Evolutionary conservation across 2,888 invertebrate species (phyloP), one percentile per base, ranked within the genome.

Genomic region (Brenthis daphne): DNA sequence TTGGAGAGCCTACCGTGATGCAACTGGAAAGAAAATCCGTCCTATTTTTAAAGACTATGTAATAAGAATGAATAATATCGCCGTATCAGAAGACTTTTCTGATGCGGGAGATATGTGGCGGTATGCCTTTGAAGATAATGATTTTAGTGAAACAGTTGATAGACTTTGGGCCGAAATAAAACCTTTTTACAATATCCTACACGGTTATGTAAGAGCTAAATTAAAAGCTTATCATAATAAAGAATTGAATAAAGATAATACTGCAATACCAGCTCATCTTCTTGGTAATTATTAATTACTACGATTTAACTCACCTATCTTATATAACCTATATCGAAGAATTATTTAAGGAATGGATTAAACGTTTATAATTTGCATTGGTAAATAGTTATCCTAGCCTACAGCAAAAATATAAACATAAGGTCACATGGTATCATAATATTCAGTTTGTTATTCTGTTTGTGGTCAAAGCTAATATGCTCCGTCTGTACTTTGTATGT

Each of bases 241-340:
- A 13, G 86, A 92, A 64, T 80, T 92, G 3, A 82, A 85, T 33
- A 78, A 77, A 47, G 85, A 87, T 11, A 89, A 93, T 66, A 94
- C 93, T 13, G 85, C 93, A 6, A 94, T 96, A 71, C 96, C 96
- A 0, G 96, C 95, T 1, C 96, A 96, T 85, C 79, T 96, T 64
- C 85, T 96, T 74, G 96, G 96, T 94, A 83, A 81, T 33, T 4
- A 6, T 11, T 50, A n/a, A 48, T 0, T 51, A 13, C 4, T 60
- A 1, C 13, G 13, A 53, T 61, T 61, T 24, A 24, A 4, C 24
- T 24, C 37, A 20, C 33, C 12, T 43, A 43, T 43, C 37, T 11
- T 43, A 11, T 11, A 11, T 43, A 29, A 4, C 24, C 24, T 24
- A 29, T 24, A 29, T 4, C 8, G 37, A 43, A 43, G 11, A 43